Evolutionary conservation across 2,113 vertebrate genomes (phyloP).

Genomic region (human): GRCh38 chr11:41199001-41199500

Average conservation of each 20-base stretch:
- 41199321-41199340: neutral
- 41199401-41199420: neutral
- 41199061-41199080: neutral
- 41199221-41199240: neutral
- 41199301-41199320: neutral
- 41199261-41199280: neutral
- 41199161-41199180: neutral
- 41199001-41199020: neutral
- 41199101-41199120: neutral
- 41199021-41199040: neutral
- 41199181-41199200: neutral
- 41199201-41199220: neutral
- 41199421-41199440: neutral
- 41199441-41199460: neutral
- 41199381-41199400: neutral
- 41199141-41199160: neutral
- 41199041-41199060: neutral
- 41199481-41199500: neutral
- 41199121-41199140: neutral
- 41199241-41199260: neutral
- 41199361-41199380: neutral
- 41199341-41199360: neutral
- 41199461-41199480: neutral
- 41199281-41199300: neutral
- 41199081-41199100: neutral